Evolutionary conservation across 2,113 vertebrate species (phyloP).

Genomic region (Tragelaphus imberbis): DNA sequence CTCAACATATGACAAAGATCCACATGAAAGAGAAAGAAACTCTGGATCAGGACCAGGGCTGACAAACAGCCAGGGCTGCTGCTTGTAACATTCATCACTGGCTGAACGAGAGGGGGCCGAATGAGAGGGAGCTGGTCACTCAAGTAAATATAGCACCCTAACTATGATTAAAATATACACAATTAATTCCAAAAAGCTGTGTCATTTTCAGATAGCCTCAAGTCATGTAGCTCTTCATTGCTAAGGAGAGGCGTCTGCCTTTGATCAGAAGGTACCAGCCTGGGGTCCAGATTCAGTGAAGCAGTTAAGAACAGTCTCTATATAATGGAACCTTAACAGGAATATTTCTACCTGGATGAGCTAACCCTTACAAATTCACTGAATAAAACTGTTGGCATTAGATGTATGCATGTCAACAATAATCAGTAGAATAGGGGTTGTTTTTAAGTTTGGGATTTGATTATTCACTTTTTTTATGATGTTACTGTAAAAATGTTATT

Average conservation of each 20-base stretch:
- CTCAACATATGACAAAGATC: conserved; percentile 22
- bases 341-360: not conserved
- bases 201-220: not conserved
- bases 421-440: not conserved
- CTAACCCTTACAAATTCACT: not conserved
- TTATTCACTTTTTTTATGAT: not conserved
- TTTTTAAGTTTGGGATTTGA: not conserved
- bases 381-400: not conserved
- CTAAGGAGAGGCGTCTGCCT: not conserved
- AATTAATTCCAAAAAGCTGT: not conserved
- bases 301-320: not conserved
- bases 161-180: not conserved
- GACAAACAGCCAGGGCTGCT: not conserved
- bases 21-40: not conserved
- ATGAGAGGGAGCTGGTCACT: not conserved
- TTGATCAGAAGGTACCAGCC: not conserved
- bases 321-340: not conserved
- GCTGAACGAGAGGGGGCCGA: not conserved
- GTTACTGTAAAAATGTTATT: not conserved
- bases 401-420: not conserved
- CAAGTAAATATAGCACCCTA: not conserved
- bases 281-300: not conserved
- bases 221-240: not conserved
- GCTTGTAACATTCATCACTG: not conserved
- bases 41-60: not conserved